Evolutionary conservation across 1,140 invertebrate genomes (phyloP).

Genomic region (Heliconius melpomene): DNA sequence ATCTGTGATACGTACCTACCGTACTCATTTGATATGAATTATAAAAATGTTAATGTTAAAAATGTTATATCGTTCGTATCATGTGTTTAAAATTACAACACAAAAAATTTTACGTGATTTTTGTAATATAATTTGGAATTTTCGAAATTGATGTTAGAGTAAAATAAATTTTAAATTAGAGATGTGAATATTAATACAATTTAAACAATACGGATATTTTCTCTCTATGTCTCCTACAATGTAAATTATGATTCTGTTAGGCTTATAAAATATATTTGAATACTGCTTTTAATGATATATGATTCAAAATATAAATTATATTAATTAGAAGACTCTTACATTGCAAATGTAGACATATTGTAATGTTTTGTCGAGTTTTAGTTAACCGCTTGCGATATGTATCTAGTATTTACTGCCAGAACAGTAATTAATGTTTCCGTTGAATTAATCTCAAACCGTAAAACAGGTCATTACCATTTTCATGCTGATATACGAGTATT

Average conservation of each 20-base stretch:
- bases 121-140: too few relatives aligned
- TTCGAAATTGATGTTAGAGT: too few relatives aligned
- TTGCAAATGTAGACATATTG: not conserved
- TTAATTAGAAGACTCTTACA: not conserved
- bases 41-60: not conserved
- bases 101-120: too few relatives aligned
- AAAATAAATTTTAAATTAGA: too few relatives aligned
- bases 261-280: not conserved
- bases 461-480: constrained; percentile 13
- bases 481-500: not conserved
- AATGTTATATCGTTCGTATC: not conserved
- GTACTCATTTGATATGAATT: constrained; percentile 17
- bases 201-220: too few relatives aligned
- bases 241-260: too few relatives aligned
- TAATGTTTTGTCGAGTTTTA: not conserved
- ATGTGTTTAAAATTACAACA: too few relatives aligned
- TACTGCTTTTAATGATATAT: not conserved
- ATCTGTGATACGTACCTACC: constrained; percentile 3
- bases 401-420: constrained; percentile 12
- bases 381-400: not conserved
- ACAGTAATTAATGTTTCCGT: constrained; percentile 17
- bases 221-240: too few relatives aligned
- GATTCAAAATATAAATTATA: not conserved
- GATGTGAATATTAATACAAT: too few relatives aligned
- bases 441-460: constrained; percentile 6